Conservation (phyloP, 2,888 invertebrate species). For the Alcis repandata region DNA sequence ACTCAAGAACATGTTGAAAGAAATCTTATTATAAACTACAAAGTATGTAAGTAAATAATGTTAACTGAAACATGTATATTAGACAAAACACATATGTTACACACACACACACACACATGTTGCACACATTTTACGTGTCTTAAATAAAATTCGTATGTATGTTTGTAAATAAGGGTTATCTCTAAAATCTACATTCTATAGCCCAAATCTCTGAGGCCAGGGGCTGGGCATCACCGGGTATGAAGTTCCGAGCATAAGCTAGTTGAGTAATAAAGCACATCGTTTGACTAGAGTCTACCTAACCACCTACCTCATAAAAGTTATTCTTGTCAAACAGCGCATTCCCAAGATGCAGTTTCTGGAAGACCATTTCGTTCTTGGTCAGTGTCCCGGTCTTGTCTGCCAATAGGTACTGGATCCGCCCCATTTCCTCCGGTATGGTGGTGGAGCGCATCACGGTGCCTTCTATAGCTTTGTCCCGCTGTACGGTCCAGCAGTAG, state of each 20-base stretch:
- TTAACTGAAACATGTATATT: too few species aligned
- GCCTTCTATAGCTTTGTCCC: conserved; percentile 96
- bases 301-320: conserved; percentile 90
- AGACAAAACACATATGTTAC: too few species aligned
- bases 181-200: too few species aligned
- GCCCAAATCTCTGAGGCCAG: too few species aligned
- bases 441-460: conserved; percentile 99
- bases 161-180: too few species aligned
- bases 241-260: not conserved
- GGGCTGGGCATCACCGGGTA: too few species aligned
- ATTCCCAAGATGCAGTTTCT: conserved; percentile 97
- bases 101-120: too few species aligned
- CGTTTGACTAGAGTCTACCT: not conserved
- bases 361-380: conserved; percentile 99
- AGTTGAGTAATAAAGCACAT: not conserved
- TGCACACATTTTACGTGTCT: too few species aligned
- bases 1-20: too few species aligned
- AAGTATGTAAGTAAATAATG: too few species aligned
- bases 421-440: conserved; percentile 98
- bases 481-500: conserved; percentile 98
- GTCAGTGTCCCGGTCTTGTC: conserved; percentile 99
- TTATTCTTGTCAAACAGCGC: conserved; percentile 95
- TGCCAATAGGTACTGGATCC: conserved; percentile 98
- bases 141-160: too few species aligned
- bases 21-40: too few species aligned